Conservation (phyloP, 2,113 vertebrate species). For the Channa maculata region DNA sequence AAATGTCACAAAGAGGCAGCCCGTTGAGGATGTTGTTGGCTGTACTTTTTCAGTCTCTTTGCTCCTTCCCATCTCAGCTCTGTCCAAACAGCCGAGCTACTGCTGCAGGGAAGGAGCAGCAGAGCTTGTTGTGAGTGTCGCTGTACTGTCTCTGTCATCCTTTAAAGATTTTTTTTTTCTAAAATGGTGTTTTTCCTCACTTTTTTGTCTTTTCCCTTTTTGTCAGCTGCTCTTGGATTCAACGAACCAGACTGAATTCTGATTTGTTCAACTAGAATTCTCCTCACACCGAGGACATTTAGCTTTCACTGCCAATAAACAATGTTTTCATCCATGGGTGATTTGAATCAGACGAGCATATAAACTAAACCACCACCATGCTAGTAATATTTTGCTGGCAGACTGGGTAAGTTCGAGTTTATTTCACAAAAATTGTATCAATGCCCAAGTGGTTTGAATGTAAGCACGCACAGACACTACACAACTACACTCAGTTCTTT, state of each 20-base stretch:
- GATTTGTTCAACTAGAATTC: constrained; percentile 47
- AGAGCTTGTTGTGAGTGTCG: constrained; percentile 45
- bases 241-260: constrained; percentile 36
- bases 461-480: neutral
- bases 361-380: constrained; percentile 5
- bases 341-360: constrained; percentile 35
- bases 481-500: constrained; percentile 1
- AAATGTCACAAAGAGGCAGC: constrained; percentile 58
- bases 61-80: constrained; percentile 50
- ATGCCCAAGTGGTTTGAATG: constrained; percentile 15
- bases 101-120: constrained; percentile 37
- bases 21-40: constrained; percentile 55
- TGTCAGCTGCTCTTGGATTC: constrained; percentile 9
- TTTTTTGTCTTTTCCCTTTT: constrained; percentile 21
- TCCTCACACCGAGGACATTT: constrained; percentile 39
- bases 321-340: constrained; percentile 38
- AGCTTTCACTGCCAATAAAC: constrained; percentile 51
- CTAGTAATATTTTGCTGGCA: constrained; percentile 16
- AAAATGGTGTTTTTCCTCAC: neutral
- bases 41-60: constrained; percentile 54
- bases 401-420: constrained; percentile 13
- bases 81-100: constrained; percentile 52
- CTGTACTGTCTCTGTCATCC: constrained; percentile 37
- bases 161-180: constrained; percentile 7
- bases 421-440: constrained; percentile 24